Percentiles rank a stretch among this genome's conserved stretches.
These are phyloP conservation scores for Eulithis prunata DNA, from an alignment of 2,888 invertebrate genomes.

Conservation along the genomic window DNA sequence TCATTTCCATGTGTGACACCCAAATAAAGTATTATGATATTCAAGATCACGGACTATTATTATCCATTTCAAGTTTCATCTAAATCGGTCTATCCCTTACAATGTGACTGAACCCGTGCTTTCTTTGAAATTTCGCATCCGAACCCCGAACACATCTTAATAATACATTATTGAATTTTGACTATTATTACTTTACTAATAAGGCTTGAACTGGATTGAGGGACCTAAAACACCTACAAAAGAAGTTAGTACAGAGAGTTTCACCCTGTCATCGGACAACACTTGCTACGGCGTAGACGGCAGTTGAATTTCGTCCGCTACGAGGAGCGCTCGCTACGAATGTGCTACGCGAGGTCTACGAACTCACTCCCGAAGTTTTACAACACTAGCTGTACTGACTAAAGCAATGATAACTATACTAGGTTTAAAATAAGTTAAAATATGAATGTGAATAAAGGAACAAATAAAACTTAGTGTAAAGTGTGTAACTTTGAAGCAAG, in stretches of 20 bases:
- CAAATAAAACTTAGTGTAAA: conserved; percentile 16
- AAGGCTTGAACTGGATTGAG: not conserved
- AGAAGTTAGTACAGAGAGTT: conserved; percentile 10
- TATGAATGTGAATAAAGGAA: conserved; percentile 6
- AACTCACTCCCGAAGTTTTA: conserved; percentile 38
- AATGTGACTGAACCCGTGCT: too few species aligned
- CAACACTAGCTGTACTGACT: not conserved
- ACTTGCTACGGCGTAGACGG: conserved; percentile 64
- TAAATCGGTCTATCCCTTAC: too few species aligned
- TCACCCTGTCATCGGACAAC: conserved; percentile 13
- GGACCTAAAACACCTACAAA: not conserved
- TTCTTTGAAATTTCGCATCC: too few species aligned
- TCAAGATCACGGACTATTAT: too few species aligned
- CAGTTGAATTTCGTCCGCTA: conserved; percentile 68
- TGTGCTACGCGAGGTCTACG: conserved; percentile 45
- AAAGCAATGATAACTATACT: not conserved
- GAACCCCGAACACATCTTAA: too few species aligned
- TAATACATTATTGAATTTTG: too few species aligned
- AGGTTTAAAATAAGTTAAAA: not conserved
- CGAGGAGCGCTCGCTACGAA: conserved; percentile 45
- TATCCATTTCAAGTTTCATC: too few species aligned
- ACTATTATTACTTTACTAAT: too few species aligned
- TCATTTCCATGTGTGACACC: too few species aligned
- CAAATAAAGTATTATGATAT: too few species aligned
- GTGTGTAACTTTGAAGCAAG: conserved; percentile 5